These are phyloP conservation scores for Aricia artaxerxes DNA, from an alignment of 2,888 invertebrate genomes.

Conservation along the genomic window DNA sequence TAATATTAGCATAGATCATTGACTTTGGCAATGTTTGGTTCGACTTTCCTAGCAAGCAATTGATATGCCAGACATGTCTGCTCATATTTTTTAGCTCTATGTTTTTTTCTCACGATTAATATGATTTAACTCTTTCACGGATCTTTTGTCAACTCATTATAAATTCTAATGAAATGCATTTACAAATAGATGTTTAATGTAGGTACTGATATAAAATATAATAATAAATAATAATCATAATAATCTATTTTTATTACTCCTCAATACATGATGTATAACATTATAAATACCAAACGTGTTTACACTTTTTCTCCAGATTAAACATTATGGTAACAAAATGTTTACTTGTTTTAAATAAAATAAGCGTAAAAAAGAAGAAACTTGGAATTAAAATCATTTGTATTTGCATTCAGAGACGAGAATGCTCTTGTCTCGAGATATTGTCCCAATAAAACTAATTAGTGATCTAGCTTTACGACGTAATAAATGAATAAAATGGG, in stretches of 20 bases:
- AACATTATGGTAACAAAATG: not conserved
- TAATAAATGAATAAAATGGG: constrained; percentile 71
- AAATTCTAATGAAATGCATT: too few relatives aligned
- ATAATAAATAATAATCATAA: too few relatives aligned
- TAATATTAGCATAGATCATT: constrained; percentile 25
- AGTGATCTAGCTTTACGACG: constrained; percentile 70
- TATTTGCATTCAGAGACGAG: constrained; percentile 43
- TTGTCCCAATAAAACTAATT: constrained; percentile 72
- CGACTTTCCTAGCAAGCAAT: not conserved
- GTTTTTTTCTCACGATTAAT: too few relatives aligned
- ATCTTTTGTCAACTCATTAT: too few relatives aligned
- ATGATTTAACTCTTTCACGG: too few relatives aligned
- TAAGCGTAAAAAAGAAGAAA: not conserved
- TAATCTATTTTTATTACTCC: too few relatives aligned
- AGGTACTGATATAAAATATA: too few relatives aligned
- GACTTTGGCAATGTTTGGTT: not conserved
- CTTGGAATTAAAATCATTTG: constrained; percentile 17
- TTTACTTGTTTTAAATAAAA: not conserved
- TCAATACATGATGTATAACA: too few relatives aligned
- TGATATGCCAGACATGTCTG: not conserved
- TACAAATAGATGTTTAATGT: too few relatives aligned
- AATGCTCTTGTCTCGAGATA: constrained; percentile 56
- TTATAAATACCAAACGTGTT: too few relatives aligned
- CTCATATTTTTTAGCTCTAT: too few relatives aligned
- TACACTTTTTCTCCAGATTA: too few relatives aligned